Base-by-base conservation (phyloP, 2,888 invertebrate genomes). In the Anarsia innoxiella region DNA sequence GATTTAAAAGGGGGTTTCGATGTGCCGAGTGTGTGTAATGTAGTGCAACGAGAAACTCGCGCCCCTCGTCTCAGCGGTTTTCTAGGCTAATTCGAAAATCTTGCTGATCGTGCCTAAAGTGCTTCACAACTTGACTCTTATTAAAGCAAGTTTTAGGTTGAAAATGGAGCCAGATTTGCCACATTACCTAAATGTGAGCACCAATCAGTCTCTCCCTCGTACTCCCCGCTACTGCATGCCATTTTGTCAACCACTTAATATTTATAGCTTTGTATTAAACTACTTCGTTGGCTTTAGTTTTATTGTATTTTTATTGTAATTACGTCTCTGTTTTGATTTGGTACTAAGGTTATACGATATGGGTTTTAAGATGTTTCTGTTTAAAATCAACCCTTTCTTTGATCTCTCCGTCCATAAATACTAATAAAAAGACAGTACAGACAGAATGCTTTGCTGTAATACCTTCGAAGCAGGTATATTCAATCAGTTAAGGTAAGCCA, bases 21-120 rank as follows among this genome's bases (percentile, higher is more conserved):
- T 55, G 60, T 52, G 51, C 56, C 51, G 57, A 57, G 53, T 52
- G 51, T 46, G 65, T 58, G 58, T 71, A 73, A 74, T 73, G 74
- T 73, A 65, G 56, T 70, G 72, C 62, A 60, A 60, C 63, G 60
- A 60, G 61, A 58, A 55, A 56, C 51, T 62, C 58, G 55, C 59
- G 61, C 68, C 61, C 53, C 51, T 52, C 53, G 52, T 59, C 55
- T 51, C 53, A 42, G 49, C 46, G 59, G 56, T 56, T 60, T 56
- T 57, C 49, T 51, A 45, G 48, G 46, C 48, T 44, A 50, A 42
- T 45, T 41, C 41, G 40, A 37, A 44, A 48, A 42, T 41, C 42
- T 45, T 45, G 15, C 41, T 35, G 16, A 12, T 14, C 11, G 13
- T n/a, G 29, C 9, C 25, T 16, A n/a, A 36, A 23, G 25, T 39